Conservation (phyloP, 2,888 invertebrate genomes). For the Drosophila nr. medialis region DNA sequence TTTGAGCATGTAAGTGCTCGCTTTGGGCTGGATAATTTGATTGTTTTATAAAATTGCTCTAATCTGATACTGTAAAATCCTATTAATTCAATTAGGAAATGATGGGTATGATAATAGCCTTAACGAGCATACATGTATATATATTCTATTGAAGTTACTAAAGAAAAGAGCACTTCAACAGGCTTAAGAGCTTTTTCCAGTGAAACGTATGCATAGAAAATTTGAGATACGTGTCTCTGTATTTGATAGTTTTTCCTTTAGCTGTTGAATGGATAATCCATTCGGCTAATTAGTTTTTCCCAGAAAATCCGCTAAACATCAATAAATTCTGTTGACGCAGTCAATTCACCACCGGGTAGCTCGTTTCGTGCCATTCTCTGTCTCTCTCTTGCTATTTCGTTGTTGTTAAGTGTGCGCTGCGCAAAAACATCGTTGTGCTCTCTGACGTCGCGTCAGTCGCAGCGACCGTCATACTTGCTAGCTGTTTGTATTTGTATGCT, state of each 20-base stretch:
- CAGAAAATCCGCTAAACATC: constrained; percentile 22
- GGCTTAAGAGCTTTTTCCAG: neutral
- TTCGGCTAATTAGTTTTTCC: constrained; percentile 17
- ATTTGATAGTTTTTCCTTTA: constrained; percentile 2
- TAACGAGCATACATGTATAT: neutral
- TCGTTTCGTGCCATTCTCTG: constrained; percentile 15
- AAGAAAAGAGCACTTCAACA: neutral
- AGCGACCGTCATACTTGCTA: constrained; percentile 38
- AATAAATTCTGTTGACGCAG: constrained; percentile 44
- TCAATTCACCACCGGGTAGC: constrained; percentile 57
- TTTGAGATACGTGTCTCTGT: neutral
- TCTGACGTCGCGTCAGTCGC: constrained; percentile 47
- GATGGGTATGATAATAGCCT: neutral
- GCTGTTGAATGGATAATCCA: constrained; percentile 21
- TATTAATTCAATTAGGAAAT: neutral
- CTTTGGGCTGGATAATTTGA: neutral
- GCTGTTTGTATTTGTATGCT: constrained; percentile 41
- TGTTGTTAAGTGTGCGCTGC: constrained; percentile 55
- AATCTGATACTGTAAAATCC: neutral
- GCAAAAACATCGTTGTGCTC: constrained; percentile 69
- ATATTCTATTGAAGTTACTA: neutral
- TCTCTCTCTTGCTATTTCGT: neutral
- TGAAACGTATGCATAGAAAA: neutral
- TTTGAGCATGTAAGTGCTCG: neutral
- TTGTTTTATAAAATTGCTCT: neutral